Percentiles rank a stretch among this genome's conserved stretches.
phyloP scores from a whole-genome alignment of 2,113 vertebrate species.

The Oostethus manadensis region DNA sequence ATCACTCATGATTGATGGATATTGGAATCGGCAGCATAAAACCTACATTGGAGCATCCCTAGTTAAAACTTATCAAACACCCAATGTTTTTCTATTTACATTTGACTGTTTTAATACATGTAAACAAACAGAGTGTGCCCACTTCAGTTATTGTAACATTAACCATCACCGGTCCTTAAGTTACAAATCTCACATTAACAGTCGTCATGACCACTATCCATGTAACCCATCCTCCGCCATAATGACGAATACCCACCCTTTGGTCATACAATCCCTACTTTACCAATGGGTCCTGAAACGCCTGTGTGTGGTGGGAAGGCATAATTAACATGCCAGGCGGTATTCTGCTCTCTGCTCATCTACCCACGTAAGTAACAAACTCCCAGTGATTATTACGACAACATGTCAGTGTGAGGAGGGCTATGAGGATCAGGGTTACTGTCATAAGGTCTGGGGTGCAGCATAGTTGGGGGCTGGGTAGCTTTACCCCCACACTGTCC shows the following conservation, averaged over 20 bases:
- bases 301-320: slow-evolving; percentile 14
- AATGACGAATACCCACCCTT: background rate
- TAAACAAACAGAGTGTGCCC: too few species aligned
- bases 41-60: too few species aligned
- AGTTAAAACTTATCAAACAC: too few species aligned
- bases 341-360: slow-evolving; percentile 41
- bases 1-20: too few species aligned
- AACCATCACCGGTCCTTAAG: slow-evolving; percentile 8
- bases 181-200: slow-evolving; percentile 21
- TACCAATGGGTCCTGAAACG: slow-evolving; percentile 10
- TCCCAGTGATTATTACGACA: slow-evolving; percentile 59
- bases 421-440: slow-evolving; percentile 49
- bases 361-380: slow-evolving; percentile 55
- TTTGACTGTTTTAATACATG: too few species aligned
- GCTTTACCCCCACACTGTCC: slow-evolving; percentile 20
- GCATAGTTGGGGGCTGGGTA: slow-evolving; percentile 22
- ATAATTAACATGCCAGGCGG: slow-evolving; percentile 63
- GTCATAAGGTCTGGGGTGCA: slow-evolving; percentile 27
- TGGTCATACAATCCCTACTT: slow-evolving; percentile 15
- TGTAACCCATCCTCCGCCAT: slow-evolving; percentile 1
- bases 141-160: too few species aligned
- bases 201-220: slow-evolving; percentile 12
- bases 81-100: too few species aligned
- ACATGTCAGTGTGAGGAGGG: slow-evolving; percentile 54
- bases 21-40: too few species aligned